A percentile compares a stretch with the other conserved stretches of the same genome.
phyloP scores from a whole-genome alignment of 2,113 vertebrate genomes.

The Albula glossodonta region DNA sequence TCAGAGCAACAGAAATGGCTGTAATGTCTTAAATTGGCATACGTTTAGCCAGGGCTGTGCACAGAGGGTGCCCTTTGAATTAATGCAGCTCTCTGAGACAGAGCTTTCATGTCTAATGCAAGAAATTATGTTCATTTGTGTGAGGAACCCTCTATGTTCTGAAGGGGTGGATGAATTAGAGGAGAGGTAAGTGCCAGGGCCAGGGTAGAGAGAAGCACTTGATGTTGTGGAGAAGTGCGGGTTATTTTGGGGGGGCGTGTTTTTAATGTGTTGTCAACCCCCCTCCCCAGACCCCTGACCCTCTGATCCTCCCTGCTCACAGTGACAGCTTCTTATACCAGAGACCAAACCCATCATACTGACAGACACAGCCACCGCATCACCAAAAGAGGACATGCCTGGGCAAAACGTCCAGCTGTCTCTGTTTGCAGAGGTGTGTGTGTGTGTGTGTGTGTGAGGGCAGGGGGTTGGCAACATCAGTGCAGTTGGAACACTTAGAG shows the following conservation, averaged over 20 bases:
- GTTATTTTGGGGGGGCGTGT: background rate
- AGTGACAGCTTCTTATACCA: constrained; percentile 1
- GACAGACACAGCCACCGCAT: background rate
- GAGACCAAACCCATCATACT: background rate
- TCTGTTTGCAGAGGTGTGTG: background rate
- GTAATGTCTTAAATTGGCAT: background rate
- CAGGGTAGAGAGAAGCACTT: too few relatives aligned
- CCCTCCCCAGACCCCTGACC: background rate
- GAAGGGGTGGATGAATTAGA: too few relatives aligned
- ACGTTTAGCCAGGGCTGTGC: background rate
- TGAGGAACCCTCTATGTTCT: too few relatives aligned
- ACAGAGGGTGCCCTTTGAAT: background rate
- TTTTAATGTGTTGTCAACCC: background rate
- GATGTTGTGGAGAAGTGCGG: too few relatives aligned
- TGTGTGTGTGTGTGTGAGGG: too few relatives aligned
- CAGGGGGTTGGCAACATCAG: background rate
- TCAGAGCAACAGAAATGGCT: background rate
- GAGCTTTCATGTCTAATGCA: too few relatives aligned
- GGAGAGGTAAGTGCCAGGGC: too few relatives aligned
- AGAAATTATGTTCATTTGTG: too few relatives aligned
- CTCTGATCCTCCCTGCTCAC: too few relatives aligned
- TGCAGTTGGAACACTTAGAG: background rate
- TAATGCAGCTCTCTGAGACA: background rate
- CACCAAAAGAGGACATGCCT: background rate
- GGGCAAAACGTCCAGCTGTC: background rate